Percentiles rank a stretch among this genome's conserved stretches.
phyloP scores from a whole-genome alignment of 2,797 vertebrate species.

The Todus mexicanus region DNA sequence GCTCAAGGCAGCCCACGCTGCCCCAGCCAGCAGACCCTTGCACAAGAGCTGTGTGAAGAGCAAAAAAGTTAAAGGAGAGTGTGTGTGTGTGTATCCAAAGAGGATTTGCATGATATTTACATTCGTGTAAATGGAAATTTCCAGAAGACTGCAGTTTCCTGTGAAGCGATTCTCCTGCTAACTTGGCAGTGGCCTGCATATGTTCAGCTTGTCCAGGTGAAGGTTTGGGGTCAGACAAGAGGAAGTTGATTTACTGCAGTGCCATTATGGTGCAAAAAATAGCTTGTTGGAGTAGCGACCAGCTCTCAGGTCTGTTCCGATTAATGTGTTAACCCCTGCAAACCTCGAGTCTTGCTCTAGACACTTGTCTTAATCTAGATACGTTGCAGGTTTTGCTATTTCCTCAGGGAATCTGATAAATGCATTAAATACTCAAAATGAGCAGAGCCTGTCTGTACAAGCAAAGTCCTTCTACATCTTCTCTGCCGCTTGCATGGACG shows the following conservation, averaged over 20 bases:
- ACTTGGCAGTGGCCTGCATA: neutral
- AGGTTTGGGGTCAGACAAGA: constrained; percentile 19
- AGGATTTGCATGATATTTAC: neutral
- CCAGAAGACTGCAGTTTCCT: constrained; percentile 11
- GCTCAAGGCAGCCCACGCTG: rapidly evolving
- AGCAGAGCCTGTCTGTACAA: neutral
- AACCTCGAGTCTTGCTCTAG: neutral
- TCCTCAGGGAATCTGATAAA: neutral
- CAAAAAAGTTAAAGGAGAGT: neutral
- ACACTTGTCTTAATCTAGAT: neutral
- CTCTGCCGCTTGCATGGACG: neutral
- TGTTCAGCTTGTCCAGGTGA: constrained; percentile 1
- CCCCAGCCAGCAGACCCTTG: neutral
- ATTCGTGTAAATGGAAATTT: neutral
- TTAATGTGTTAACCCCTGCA: neutral
- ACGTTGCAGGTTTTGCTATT: neutral
- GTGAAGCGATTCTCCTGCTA: neutral
- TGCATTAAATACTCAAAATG: neutral
- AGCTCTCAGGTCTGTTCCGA: neutral
- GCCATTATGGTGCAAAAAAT: neutral
- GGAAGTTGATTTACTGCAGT: neutral
- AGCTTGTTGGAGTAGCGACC: neutral
- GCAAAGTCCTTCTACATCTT: neutral
- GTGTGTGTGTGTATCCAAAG: neutral
- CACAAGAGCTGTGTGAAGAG: neutral